Evolutionary conservation across 2,797 vertebrate genomes (phyloP), one percentile per base, ranked within the genome.

Genomic region (Zenarchopterus dispar): DNA sequence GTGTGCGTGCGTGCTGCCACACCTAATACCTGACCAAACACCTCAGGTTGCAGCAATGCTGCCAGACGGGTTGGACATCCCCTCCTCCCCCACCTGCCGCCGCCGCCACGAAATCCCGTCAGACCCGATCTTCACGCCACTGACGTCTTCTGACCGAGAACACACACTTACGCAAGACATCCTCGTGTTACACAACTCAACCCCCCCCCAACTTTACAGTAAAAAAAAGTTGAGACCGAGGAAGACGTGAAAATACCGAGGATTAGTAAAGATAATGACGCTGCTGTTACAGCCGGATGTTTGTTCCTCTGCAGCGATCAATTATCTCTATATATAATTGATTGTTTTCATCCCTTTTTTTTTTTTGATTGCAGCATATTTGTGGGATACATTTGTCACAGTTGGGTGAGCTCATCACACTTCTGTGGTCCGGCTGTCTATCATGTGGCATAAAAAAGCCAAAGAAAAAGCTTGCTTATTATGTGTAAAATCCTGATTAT

Each of bases 41-140:
- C 26, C 0, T 68, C 39, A 81, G 17, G 2, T 0, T 16, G 43
- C 2, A 33, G 51, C 21, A 60, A 62, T 71, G 62, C 36, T 0
- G 17, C 44, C 19, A 0, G 43, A 49, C 46, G 0, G 13, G 46
- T 21, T 39, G 4, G 2, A 8, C 11, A 7, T 6, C 10, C 43
- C 18, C 18, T 53, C 36, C 8, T 26, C 15, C 26, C 28, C 46
- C 21, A 18, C 10, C 10, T 28, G 5, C 18, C 4, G 6, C 13
- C 6, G 6, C 13, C 3, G n/a, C n/a, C n/a, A n/a, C 18, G 8
- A 18, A 47, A 49, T 23, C 49, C 54, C n/a, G 59, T 77, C 55
- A 0, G 16, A 79, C 77, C 44, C 2, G 70, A 70, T 69, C 39
- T 26, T 4, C 0, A 0, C 8, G 1, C 2, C 4, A 28, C 1